phyloP scores from a whole-genome alignment of 37 sponge, comb jelly and placozoan genomes.

The Tethya wilhelma region DNA sequence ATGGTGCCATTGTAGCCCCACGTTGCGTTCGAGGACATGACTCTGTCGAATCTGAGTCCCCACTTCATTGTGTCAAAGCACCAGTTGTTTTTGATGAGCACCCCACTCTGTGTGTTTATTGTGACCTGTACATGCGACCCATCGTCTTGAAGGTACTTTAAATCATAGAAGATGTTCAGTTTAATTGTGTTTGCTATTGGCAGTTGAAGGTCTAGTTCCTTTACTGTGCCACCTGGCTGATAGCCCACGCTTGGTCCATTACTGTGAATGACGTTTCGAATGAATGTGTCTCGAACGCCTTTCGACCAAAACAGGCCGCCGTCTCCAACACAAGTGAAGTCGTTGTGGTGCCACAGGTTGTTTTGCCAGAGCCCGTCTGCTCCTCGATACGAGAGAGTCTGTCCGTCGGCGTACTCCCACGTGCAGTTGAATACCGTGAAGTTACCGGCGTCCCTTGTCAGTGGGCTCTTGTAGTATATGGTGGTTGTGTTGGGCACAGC shows the following conservation, averaged over 20 bases:
- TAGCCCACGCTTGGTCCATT: conserved; percentile 43
- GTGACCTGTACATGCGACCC: conserved; percentile 21
- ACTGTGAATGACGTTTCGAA: conserved; percentile 44
- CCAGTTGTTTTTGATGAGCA: conserved; percentile 10
- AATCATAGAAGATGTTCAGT: conserved; percentile 35
- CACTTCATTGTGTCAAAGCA: conserved; percentile 26
- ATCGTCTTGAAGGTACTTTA: conserved; percentile 31
- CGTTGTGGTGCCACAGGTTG: conserved; percentile 36
- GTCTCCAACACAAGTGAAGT: conserved; percentile 32
- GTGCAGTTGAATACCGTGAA: conserved; percentile 28
- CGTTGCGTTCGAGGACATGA: neutral
- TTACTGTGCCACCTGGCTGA: conserved; percentile 15
- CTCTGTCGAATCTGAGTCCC: conserved; percentile 22
- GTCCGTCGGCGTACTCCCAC: conserved; percentile 34
- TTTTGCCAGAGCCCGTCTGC: conserved; percentile 27
- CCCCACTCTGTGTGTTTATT: conserved; percentile 12
- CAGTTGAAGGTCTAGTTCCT: neutral
- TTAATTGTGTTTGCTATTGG: neutral
- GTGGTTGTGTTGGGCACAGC: conserved; percentile 26
- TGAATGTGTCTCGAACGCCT: conserved; percentile 25
- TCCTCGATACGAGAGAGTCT: conserved; percentile 11
- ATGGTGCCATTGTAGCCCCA: conserved; percentile 40
- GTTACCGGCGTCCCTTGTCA: conserved; percentile 7
- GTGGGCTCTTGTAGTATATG: neutral
- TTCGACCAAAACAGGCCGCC: conserved; percentile 4